Evolutionary conservation across 2,113 vertebrate genomes (phyloP).

Genomic region (Gadus chalcogrammus): DNA sequence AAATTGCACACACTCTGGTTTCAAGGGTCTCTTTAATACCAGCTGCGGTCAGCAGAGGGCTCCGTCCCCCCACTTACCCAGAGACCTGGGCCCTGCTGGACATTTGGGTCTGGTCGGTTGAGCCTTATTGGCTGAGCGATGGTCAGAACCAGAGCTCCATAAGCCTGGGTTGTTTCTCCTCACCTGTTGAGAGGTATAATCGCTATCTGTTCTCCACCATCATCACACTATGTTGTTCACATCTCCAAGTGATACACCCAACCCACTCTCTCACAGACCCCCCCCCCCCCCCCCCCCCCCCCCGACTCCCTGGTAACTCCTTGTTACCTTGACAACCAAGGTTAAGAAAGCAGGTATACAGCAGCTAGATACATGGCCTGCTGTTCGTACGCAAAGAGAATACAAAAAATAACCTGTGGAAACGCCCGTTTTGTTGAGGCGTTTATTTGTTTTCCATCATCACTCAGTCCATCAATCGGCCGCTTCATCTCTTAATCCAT

Average conservation of each 20-base stretch:
- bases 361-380: not conserved
- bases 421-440: too few species aligned
- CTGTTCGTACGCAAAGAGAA: not conserved
- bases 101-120: not conserved
- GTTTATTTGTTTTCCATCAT: too few species aligned
- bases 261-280: not conserved
- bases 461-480: too few species aligned
- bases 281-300: too few species aligned
- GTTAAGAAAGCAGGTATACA: constrained; percentile 30
- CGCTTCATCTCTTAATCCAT: not conserved
- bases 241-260: too few species aligned
- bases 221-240: constrained; percentile 18
- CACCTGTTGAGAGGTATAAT: not conserved
- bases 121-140: not conserved
- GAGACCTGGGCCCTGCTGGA: not conserved
- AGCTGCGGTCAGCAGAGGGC: constrained; percentile 51
- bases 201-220: constrained; percentile 36
- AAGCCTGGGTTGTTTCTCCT: not conserved
- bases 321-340: constrained; percentile 62
- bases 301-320: constrained; percentile 23
- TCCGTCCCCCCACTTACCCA: constrained; percentile 44
- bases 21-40: constrained; percentile 13
- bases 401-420: too few species aligned
- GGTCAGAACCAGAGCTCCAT: too few species aligned
- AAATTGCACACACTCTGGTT: too few species aligned